phyloP scores from a whole-genome alignment of 2,888 invertebrate genomes.

The Conchocele bisecta region DNA sequence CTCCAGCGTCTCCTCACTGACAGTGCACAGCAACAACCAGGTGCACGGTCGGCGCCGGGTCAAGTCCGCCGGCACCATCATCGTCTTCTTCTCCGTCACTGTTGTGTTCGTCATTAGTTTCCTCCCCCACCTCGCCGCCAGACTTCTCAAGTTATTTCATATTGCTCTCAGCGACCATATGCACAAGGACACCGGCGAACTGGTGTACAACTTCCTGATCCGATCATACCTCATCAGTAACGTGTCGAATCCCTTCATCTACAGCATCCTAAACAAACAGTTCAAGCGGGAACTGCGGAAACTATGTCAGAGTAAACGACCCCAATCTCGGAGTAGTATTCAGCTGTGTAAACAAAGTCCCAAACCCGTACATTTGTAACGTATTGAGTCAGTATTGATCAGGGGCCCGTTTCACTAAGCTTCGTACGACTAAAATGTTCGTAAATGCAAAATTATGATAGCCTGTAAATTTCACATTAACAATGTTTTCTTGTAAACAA shows the following conservation, averaged over 20 bases:
- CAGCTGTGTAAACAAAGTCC: no score
- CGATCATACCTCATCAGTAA: constrained; percentile 64
- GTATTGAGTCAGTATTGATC: no score
- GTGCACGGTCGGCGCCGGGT: constrained; percentile 22
- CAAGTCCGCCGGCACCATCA: constrained; percentile 54
- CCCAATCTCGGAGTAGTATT: no score
- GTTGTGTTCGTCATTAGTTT: constrained; percentile 63
- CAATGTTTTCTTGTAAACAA: no score
- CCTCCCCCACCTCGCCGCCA: constrained; percentile 59
- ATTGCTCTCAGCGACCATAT: constrained; percentile 36
- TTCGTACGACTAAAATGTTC: no score
- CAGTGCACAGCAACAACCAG: no score
- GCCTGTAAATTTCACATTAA: no score
- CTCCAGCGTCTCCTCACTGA: constrained; percentile 1
- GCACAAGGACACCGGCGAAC: constrained; percentile 21
- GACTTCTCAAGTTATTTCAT: constrained; percentile 50
- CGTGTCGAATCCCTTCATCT: constrained; percentile 65
- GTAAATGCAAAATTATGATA: no score
- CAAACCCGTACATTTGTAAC: no score
- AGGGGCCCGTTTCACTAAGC: no score
- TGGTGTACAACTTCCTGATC: constrained; percentile 61
- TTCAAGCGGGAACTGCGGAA: constrained; percentile 65
- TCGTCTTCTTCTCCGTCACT: constrained; percentile 64
- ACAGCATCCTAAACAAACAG: constrained; percentile 61
- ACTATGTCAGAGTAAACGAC: no score